phyloP scores from a whole-genome alignment of 64 coral and sea anemone genomes.

The Dendrophyllia cribrosa region DNA sequence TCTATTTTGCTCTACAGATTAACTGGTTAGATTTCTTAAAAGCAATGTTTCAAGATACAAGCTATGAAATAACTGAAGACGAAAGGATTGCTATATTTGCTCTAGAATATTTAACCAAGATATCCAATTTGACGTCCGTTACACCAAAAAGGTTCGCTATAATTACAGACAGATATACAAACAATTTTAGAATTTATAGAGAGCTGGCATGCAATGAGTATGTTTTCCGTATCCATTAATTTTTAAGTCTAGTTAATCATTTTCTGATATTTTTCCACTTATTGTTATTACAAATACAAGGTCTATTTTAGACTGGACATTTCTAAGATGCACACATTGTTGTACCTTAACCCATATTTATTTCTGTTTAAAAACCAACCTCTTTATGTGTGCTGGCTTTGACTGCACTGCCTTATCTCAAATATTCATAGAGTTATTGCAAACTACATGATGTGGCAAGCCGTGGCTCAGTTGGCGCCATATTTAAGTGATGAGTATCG shows the following conservation, averaged over 20 bases:
- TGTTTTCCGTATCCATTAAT: no score
- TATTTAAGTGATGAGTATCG: constrained; percentile 33
- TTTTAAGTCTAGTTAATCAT: background rate
- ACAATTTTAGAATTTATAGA: no score
- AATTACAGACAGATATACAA: no score
- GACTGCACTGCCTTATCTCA: no score
- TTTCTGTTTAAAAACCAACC: no score
- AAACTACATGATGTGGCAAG: constrained; percentile 75
- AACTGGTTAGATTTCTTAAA: constrained; percentile 50
- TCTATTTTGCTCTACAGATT: constrained; percentile 8
- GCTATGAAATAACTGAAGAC: constrained; percentile 18
- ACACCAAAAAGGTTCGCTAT: constrained; percentile 30
- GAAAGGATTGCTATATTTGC: constrained; percentile 51
- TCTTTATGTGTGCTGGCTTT: no score
- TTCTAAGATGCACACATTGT: no score
- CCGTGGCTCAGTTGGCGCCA: constrained; percentile 21
- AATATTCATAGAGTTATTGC: constrained; percentile 26
- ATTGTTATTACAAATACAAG: background rate
- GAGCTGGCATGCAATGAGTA: no score
- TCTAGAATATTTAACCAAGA: constrained; percentile 44
- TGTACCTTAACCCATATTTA: no score
- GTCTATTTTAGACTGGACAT: background rate
- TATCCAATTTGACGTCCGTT: background rate
- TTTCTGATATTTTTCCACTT: background rate
- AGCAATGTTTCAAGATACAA: constrained; percentile 14